Base-by-base conservation (phyloP, 2,797 vertebrate genomes). In the Knipowitschia caucasica region DNA sequence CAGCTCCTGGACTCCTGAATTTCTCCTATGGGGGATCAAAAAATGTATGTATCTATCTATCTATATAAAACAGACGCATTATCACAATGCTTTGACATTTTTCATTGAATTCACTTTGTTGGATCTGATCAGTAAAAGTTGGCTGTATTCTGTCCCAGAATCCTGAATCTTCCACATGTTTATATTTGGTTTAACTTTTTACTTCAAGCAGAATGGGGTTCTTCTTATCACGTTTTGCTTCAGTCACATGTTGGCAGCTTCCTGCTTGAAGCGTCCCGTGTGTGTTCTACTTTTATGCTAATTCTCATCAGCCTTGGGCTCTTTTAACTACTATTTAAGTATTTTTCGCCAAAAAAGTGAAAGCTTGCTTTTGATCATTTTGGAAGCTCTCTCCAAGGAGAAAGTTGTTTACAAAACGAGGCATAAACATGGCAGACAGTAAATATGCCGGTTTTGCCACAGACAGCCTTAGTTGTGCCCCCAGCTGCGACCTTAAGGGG, bases 401-500 rank as follows among this genome's bases (percentile, higher is more conserved):
- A 29, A 8, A 45, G n/a, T 17, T 47, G 45, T 47, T 31, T 30
- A 47, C 2, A 3, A 38, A 18, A 33, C 38, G 10, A 40, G 38
- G 17, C 27, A 29, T 12, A 3, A 5, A 20, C n/a, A 46, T 46
- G 15, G 20, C 11, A 17, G 15, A 3, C 17, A 18, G 9, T 33
- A 21, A 47, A 47, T 31, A 30, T 20, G 14, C 15, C 11, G 15
- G 20, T 31, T 47, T 31, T 47, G 27, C 26, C 17, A 47, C 11
- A 12, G 11, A 45, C 9, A 18, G 10, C 31, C 15, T 12, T 7
- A 12, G 14, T 20, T 12, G 20, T 30, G 18, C 44, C 44, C 44
- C 26, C 45, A 30, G 11, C 45, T 30, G 45, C 11, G 24, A 46
- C 33, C 36, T 52, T 56, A 50, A 64, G 27, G 53, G 25, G 42